Base-by-base conservation (phyloP, 2,797 vertebrate species). In the Melopsittacus undulatus region DNA sequence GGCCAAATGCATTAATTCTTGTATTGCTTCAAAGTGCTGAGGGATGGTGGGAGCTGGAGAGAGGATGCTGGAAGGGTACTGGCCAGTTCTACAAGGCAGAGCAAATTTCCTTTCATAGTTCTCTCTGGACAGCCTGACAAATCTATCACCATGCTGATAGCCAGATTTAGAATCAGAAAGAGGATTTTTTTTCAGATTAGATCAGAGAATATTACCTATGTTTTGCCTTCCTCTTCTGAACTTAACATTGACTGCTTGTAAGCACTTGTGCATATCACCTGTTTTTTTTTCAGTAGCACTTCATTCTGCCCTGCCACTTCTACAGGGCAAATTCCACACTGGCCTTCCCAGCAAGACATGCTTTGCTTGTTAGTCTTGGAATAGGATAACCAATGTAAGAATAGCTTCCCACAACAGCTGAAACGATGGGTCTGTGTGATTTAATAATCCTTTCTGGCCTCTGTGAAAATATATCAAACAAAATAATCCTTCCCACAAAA, bases 1-100 rank as follows among this genome's bases (percentile, higher is more conserved):
- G 72, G 77, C 74, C 85, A 95, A 95, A 75, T 54, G 12, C 88
- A 93, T 88, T 87, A 91, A 88, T 87, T 84, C 20, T 72, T 57
- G 22, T 0, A 1, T 51, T 67, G 38, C n/a, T 69, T 87, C 59
- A 61, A 77, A 86, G 49, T 81, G 61, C 66, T 78, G 43, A 95
- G 49, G 57, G 38, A 24, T 94, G 79, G 62, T 5, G 0, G 69
- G 27, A 94, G 63, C 80, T 3, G 6, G 57, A 74, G 62, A 57
- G 36, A 83, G 88, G 86, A 67, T 36, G 0, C n/a, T 90, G 63
- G 80, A 92, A 94, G 74, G 80, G 27, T 86, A 94, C 34, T 59
- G 64, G 64, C 18, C 45, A 29, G 34, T 34, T 38, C 21, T 70
- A 16, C 2, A 3, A 90, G 49, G 87, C 57, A 83, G 43, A 86